Evolutionary conservation across 2,888 invertebrate species (phyloP).

Genomic region (Dilophus febrilis): DNA sequence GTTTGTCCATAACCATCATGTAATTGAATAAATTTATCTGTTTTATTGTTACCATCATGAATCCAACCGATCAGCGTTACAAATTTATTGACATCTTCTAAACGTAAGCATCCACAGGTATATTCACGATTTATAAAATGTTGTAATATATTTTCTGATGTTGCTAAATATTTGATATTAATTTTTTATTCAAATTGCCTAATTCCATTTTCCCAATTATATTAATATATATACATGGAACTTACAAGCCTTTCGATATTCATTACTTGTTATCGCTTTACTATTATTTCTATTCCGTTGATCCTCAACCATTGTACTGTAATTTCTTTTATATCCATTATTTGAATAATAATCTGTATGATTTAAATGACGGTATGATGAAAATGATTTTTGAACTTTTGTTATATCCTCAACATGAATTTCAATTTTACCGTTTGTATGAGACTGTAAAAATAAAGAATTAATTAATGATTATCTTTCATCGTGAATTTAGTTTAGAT

Average conservation of each 20-base stretch:
- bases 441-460: constrained; percentile 15
- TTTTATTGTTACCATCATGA: constrained; percentile 18
- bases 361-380: neutral
- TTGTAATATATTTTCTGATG: constrained; percentile 24
- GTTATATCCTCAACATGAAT: constrained; percentile 28
- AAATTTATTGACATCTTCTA: constrained; percentile 22
- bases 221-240: constrained; percentile 7
- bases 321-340: constrained; percentile 22
- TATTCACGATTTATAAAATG: constrained; percentile 28
- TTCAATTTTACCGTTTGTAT: constrained; percentile 30
- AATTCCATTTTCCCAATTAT: neutral
- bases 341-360: constrained; percentile 8
- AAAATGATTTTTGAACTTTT: constrained; percentile 13
- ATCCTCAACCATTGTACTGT: constrained; percentile 23
- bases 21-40: constrained; percentile 27
- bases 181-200: neutral
- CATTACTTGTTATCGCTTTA: constrained; percentile 26
- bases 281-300: neutral
- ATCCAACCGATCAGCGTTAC: constrained; percentile 30
- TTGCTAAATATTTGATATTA: neutral
- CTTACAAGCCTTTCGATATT: constrained; percentile 29
- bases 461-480: no score
- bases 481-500: no score
- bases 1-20: constrained; percentile 31
- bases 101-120: constrained; percentile 29